Base-by-base conservation (phyloP, 2,797 vertebrate genomes). In the Diplodus sargus region DNA sequence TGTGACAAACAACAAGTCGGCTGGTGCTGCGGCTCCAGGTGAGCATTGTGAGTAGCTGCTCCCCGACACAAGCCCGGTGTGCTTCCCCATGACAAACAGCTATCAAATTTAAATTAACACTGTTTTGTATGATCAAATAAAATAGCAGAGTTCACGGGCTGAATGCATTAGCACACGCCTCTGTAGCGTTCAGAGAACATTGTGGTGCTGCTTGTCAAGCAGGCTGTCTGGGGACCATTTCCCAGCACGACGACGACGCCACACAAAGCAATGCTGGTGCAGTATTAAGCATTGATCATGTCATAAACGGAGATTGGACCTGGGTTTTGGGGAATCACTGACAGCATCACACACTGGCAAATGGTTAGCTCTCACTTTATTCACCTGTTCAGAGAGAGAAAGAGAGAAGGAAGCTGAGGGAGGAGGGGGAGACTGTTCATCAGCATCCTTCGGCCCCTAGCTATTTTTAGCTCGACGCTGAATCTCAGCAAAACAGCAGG, bases 391-490 rank as follows among this genome's bases (percentile, higher is more conserved):
- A 48, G 54, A 54, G 17, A 74, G 23, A 15, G 30, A 34, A 6
- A 14, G 56, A 76, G 60, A 75, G 79, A 82, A 67, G 58, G 52
- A 64, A 42, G 62, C 75, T 59, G 74, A 62, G 65, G 86, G 83
- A 56, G 60, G 52, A 43, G 42, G 47, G 49, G 66, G 62, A 80
- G 71, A 45, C 52, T 70, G 74, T 88, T 89, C 83, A 87, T 90
- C 87, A 84, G 85, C 64, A 80, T 84, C 89, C 80, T 81, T 79
- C 85, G 48, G 82, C 28, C 85, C 9, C 9, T 39, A 39, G 39
- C 91, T 94, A 94, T 95, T 94, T 94, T 93, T 94, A 95, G 92
- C 87, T 68, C 34, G 15, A 85, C 3, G 73, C 81, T 77, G 81
- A 89, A 89, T 89, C 87, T 75, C 75, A 71, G 83, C 78, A 82